Percentiles rank a stretch among this genome's conserved stretches.
Evolutionary conservation across 2,113 vertebrate species (phyloP).

Genomic region (Pycnonotus jocosus): DNA sequence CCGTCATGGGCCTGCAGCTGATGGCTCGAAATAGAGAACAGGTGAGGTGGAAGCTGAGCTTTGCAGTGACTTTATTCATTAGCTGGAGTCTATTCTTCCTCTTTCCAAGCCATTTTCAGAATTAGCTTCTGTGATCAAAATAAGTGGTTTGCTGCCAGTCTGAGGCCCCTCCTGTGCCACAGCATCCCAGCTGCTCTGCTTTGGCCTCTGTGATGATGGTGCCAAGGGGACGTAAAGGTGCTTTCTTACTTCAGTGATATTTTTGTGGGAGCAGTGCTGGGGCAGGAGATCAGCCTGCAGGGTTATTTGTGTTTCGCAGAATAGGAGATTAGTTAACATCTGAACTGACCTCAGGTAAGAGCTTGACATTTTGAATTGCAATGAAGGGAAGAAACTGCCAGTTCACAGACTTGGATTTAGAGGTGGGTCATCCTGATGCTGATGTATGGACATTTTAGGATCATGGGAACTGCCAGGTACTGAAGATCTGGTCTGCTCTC

Average conservation of each 20-base stretch:
- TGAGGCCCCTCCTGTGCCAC: neutral
- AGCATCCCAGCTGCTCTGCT: neutral
- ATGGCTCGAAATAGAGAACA: slow-evolving; percentile 52
- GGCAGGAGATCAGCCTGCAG: neutral
- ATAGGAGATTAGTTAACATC: neutral
- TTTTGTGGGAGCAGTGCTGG: neutral
- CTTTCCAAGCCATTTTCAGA: neutral
- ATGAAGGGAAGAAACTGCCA: neutral
- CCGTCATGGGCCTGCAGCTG: slow-evolving; percentile 74
- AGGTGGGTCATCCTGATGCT: neutral
- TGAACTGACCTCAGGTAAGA: neutral
- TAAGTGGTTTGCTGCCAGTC: neutral
- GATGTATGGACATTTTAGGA: neutral
- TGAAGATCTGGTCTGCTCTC: neutral
- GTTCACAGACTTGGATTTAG: neutral
- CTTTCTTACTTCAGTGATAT: neutral
- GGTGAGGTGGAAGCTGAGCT: slow-evolving; percentile 43
- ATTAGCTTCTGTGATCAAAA: neutral
- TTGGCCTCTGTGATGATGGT: neutral
- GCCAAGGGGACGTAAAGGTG: rapidly evolving
- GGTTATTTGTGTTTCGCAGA: neutral
- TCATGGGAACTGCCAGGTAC: neutral
- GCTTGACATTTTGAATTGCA: neutral
- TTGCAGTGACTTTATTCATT: neutral
- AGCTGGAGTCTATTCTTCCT: neutral